Base-by-base conservation (phyloP, 2,888 invertebrate genomes). In the Zelleria hepariella region DNA sequence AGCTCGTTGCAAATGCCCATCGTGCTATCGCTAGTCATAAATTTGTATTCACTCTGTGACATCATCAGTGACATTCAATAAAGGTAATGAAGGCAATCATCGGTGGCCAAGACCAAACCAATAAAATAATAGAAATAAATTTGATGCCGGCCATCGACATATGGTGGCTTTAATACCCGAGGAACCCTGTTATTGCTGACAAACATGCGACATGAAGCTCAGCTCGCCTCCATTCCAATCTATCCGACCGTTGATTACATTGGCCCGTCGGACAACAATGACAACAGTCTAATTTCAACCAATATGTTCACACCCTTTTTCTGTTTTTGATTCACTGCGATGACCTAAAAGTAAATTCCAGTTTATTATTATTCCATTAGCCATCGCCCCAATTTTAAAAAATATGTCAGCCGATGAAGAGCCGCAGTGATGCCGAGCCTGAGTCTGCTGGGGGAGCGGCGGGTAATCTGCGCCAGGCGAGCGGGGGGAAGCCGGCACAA, bases 311-410 rank as follows among this genome's bases (percentile, higher is more conserved):
- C 87, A 86, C 88, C 88, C 87, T 86, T 86, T 86, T 24, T 84
- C 79, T 76, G 76, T 81, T 77, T 84, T 81, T 80, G 81, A 85
- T 83, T 82, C 84, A 77, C 70, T 69, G 73, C 76, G 83, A 86
- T 87, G 86, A 86, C 88, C 87, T 83, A 87, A 88, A 87, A 86
- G 86, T 81, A 83, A 87, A 87, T 87, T 87, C 83, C 85, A 79
- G 86, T 87, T 86, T 88, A 88, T 88, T 89, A 89, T 88, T 88
- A 87, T 87, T 87, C 86, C 87, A 88, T 88, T 88, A 87, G 73
- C 72, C 72, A 75, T 79, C 82, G 77, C 86, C 86, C 86, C 75
- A 85, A n/a, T 84, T 87, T 86, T 78, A 87, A 88, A 86, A 61
- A 87, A 87, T 85, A 84, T 86, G 86, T 86, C 86, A 86, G 74